Percentiles rank a stretch among this genome's conserved stretches.
These are phyloP conservation scores for Hypomecis punctinalis DNA, from an alignment of 2,888 invertebrate genomes.

Conservation along the genomic window DNA sequence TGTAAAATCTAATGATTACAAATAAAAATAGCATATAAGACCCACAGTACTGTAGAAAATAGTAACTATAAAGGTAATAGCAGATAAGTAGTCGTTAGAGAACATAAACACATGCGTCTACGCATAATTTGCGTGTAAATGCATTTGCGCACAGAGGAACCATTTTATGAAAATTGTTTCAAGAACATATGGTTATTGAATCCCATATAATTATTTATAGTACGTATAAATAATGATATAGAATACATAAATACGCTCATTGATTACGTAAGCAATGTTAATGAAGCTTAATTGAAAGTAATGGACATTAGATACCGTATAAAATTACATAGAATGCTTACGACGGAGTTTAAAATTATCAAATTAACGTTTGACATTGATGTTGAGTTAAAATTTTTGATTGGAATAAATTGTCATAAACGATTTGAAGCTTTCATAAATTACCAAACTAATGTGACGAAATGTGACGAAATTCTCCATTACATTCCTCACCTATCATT, in stretches of 20 bases:
- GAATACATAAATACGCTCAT: slow-evolving; percentile 1
- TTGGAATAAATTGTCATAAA: slow-evolving; percentile 4
- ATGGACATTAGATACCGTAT: slow-evolving; percentile 3
- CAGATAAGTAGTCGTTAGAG: slow-evolving; percentile 69
- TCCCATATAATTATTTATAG: slow-evolving; percentile 16
- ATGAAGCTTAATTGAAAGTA: slow-evolving; percentile 12
- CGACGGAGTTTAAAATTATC: slow-evolving; percentile 1
- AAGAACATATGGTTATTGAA: slow-evolving; percentile 21
- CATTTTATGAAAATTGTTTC: slow-evolving; percentile 41
- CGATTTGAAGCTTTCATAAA: not conserved
- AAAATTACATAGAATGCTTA: slow-evolving; percentile 7
- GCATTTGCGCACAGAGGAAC: slow-evolving; percentile 37
- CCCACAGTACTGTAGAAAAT: slow-evolving; percentile 5
- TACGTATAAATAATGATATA: slow-evolving; percentile 10
- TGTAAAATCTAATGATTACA: too few relatives aligned
- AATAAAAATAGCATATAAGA: too few relatives aligned
- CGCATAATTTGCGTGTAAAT: slow-evolving; percentile 65
- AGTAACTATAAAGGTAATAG: slow-evolving; percentile 56
- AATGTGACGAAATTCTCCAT: not conserved
- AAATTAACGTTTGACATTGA: slow-evolving; percentile 6
- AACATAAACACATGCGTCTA: slow-evolving; percentile 72
- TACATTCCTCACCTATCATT: too few relatives aligned
- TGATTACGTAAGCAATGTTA: slow-evolving; percentile 15
- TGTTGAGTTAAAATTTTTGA: slow-evolving; percentile 6
- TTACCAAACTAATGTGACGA: not conserved